phyloP scores from a whole-genome alignment of 2,888 invertebrate genomes.

The Polymixis flavicincta region DNA sequence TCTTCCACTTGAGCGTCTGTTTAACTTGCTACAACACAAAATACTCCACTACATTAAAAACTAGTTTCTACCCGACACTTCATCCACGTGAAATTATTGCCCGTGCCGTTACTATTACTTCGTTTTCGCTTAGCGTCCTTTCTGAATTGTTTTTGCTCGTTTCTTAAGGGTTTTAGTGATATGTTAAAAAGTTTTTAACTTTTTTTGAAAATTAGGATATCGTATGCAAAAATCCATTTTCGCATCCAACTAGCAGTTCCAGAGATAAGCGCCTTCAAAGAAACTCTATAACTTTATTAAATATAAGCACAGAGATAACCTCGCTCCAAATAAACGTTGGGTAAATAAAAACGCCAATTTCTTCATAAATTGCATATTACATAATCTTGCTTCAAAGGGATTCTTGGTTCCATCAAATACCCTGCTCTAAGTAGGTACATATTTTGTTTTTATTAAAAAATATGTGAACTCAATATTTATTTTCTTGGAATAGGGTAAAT shows the following conservation, averaged over 20 bases:
- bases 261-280: neutral
- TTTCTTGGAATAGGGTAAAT: slow-evolving; percentile 28
- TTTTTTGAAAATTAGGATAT: neutral
- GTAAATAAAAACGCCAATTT: slow-evolving; percentile 60
- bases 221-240: neutral
- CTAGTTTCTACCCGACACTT: neutral
- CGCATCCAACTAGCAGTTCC: neutral
- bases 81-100: neutral
- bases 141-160: neutral
- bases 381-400: slow-evolving; percentile 53
- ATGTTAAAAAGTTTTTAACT: neutral
- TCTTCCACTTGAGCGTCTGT: slow-evolving; percentile 4
- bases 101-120: neutral
- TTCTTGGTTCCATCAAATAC: slow-evolving; percentile 43
- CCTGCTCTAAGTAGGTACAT: slow-evolving; percentile 16
- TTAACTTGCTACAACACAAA: slow-evolving; percentile 17
- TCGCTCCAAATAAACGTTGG: slow-evolving; percentile 17
- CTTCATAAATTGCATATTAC: slow-evolving; percentile 60
- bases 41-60: slow-evolving; percentile 32
- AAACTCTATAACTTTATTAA: neutral
- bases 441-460: slow-evolving; percentile 43
- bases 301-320: neutral
- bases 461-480: slow-evolving; percentile 36
- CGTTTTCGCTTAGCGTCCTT: neutral
- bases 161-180: neutral